Conservation (phyloP, 2,888 invertebrate genomes). For the Phragmatobia fuliginosa region DNA sequence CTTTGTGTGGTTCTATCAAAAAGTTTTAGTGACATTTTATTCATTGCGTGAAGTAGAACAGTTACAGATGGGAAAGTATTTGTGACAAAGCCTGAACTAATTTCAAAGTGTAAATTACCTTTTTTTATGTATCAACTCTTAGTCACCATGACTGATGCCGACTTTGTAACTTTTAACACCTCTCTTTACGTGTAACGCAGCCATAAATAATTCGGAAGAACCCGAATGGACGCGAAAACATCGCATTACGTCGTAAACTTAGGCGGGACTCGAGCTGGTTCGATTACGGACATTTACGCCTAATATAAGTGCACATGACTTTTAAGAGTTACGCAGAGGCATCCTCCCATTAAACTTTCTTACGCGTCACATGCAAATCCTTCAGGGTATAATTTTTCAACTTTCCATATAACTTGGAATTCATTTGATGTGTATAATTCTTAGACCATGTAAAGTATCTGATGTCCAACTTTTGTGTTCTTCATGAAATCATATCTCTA, state of each 20-base stretch:
- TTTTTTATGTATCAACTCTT: neutral
- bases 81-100: too few species aligned
- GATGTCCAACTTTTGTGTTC: too few species aligned
- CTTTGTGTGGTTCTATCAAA: too few species aligned
- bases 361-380: constrained; percentile 53
- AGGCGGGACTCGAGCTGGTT: constrained; percentile 42
- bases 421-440: neutral
- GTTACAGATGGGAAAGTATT: too few species aligned
- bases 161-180: neutral
- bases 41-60: too few species aligned
- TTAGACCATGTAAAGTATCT: neutral
- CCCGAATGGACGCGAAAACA: constrained; percentile 45
- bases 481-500: too few species aligned
- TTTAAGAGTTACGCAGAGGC: constrained; percentile 42
- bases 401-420: neutral
- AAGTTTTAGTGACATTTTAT: too few species aligned
- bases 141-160: neutral
- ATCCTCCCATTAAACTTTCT: constrained; percentile 52
- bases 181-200: constrained; percentile 4
- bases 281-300: constrained; percentile 44
- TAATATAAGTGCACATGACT: constrained; percentile 55
- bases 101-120: neutral
- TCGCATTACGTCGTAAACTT: constrained; percentile 50
- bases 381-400: constrained; percentile 22
- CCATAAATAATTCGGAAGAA: constrained; percentile 20